A percentile compares a stretch with the other conserved stretches of the same genome.
Conservation (phyloP, 2,888 invertebrate species). For the Brachyopa scutellaris region DNA sequence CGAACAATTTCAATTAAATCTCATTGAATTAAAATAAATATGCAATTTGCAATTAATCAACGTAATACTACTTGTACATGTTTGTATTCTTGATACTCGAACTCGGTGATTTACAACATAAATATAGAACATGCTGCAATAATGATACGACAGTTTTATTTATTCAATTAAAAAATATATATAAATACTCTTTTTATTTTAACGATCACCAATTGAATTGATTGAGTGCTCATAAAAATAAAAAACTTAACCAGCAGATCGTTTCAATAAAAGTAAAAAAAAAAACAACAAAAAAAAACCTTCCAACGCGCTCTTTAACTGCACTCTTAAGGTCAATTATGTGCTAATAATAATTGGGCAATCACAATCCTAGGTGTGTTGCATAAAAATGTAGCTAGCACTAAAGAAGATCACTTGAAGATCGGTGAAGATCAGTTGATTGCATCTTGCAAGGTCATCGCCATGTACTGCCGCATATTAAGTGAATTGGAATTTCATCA, state of each 20-base stretch:
- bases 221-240: conserved; percentile 34
- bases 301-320: conserved; percentile 11
- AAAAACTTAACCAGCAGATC: conserved; percentile 14
- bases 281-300: neutral
- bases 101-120: neutral
- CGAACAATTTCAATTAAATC: conserved; percentile 36
- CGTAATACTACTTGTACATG: conserved; percentile 8
- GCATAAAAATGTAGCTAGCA: neutral
- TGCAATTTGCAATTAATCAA: conserved; percentile 31
- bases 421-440: conserved; percentile 31
- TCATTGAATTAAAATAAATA: conserved; percentile 59
- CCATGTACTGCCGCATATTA: too few relatives aligned
- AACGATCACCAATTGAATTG: conserved; percentile 47
- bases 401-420: conserved; percentile 31
- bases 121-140: neutral
- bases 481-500: conserved; percentile 25
- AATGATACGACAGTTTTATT: neutral
- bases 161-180: conserved; percentile 21
- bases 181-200: neutral
- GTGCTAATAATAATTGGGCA: conserved; percentile 3
- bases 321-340: conserved; percentile 45
- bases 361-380: neutral
- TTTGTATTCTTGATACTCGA: conserved; percentile 12
- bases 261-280: neutral
- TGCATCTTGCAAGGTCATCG: conserved; percentile 33